Evolutionary conservation across 2,113 vertebrate species (phyloP).

Genomic region (Cyanoramphus novaezelandiae): DNA sequence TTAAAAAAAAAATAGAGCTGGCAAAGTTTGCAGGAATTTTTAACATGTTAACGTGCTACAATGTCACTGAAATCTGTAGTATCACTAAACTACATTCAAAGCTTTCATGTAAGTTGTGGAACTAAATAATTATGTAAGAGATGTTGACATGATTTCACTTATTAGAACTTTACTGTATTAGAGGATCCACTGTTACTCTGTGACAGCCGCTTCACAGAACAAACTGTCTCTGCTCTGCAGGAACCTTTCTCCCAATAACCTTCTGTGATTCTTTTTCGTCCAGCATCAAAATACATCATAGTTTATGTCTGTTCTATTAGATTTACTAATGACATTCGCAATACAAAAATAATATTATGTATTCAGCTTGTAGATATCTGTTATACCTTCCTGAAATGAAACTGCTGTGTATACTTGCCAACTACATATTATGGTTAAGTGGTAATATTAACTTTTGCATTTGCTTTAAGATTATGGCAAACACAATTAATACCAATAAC

Average conservation of each 20-base stretch:
- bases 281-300: not conserved
- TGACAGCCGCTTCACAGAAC: not conserved
- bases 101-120: not conserved
- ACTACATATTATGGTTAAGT: not conserved
- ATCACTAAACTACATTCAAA: not conserved
- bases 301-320: not conserved
- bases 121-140: not conserved
- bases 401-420: not conserved
- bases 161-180: not conserved
- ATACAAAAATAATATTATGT: not conserved
- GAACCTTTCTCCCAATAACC: not conserved
- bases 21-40: not conserved
- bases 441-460: not conserved
- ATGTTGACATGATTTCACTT: not conserved
- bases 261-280: not conserved
- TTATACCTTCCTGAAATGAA: not conserved
- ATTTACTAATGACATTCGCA: not conserved
- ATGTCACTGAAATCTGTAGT: not conserved
- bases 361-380: not conserved
- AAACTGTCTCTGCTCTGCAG: not conserved
- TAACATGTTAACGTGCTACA: not conserved
- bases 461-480: not conserved
- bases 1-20: not conserved
- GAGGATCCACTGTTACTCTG: not conserved
- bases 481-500: slow-evolving; percentile 1